Conservation (phyloP, 2,113 vertebrate genomes). For the Nymphicus hollandicus region DNA sequence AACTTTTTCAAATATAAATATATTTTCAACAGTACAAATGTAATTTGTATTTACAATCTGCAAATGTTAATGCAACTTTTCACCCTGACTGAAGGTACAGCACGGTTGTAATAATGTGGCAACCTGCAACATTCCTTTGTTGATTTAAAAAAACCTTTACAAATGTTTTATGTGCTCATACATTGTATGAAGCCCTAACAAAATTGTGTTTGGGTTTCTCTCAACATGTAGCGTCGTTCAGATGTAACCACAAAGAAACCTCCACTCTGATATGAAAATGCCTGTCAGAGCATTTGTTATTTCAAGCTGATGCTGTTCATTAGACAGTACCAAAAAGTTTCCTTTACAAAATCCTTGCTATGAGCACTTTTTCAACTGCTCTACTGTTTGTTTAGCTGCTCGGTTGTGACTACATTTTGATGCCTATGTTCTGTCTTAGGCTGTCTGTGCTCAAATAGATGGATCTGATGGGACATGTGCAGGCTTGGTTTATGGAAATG, state of each 20-base stretch:
- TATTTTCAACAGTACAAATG: not conserved
- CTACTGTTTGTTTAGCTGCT: not conserved
- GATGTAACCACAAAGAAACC: not conserved
- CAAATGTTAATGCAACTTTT: not conserved
- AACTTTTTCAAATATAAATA: not conserved
- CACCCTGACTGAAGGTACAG: not conserved
- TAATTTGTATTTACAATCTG: not conserved
- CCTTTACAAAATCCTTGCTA: not conserved
- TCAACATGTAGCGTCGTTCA: not conserved
- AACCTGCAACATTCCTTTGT: not conserved
- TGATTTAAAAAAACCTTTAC: not conserved
- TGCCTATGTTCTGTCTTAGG: not conserved
- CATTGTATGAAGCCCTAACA: not conserved
- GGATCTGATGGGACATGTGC: fast-evolving
- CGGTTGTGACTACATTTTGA: not conserved
- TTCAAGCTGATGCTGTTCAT: not conserved
- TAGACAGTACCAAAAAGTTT: not conserved
- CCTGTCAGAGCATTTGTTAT: not conserved
- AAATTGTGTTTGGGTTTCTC: not conserved
- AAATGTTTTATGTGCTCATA: not conserved
- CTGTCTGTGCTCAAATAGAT: not conserved
- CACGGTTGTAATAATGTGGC: not conserved
- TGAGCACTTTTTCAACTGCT: not conserved
- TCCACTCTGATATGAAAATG: not conserved
- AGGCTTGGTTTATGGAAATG: not conserved